phyloP scores from a whole-genome alignment of 1,140 invertebrate species.

The Spodoptera frugiperda region DNA sequence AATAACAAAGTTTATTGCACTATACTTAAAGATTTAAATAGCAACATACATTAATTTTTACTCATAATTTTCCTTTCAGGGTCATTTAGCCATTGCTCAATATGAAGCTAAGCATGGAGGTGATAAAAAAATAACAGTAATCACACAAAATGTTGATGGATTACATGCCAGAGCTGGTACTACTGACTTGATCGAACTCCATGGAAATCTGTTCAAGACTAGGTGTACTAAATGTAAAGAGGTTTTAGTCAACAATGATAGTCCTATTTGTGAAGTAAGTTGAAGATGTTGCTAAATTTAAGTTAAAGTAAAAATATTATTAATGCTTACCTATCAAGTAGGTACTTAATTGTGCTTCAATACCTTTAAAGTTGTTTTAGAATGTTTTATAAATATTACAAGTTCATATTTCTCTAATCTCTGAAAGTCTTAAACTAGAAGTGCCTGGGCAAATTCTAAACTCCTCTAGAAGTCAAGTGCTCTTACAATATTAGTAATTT shows the following conservation, averaged over 20 bases:
- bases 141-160: conserved; percentile 98
- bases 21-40: too few relatives aligned
- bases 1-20: too few relatives aligned
- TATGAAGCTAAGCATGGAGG: conserved; percentile 89
- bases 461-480: too few relatives aligned
- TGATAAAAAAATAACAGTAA: conserved; percentile 89
- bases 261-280: conserved; percentile 92
- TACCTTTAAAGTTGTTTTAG: too few relatives aligned
- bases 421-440: too few relatives aligned
- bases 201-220: conserved; percentile 95
- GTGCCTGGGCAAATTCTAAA: too few relatives aligned
- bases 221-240: conserved; percentile 92
- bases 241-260: conserved; percentile 90
- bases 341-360: background rate
- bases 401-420: too few relatives aligned
- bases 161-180: conserved; percentile 94
- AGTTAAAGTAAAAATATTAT: background rate
- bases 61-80: conserved; percentile 84
- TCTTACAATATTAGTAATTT: too few relatives aligned
- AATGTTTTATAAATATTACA: too few relatives aligned
- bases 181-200: conserved; percentile 94
- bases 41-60: background rate
- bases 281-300: background rate
- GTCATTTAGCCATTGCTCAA: conserved; percentile 93
- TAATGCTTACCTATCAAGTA: too few relatives aligned